Percentiles rank a stretch among this genome's conserved stretches.
Conservation (phyloP, 2,888 invertebrate genomes). For the Harpalus rubripes region DNA sequence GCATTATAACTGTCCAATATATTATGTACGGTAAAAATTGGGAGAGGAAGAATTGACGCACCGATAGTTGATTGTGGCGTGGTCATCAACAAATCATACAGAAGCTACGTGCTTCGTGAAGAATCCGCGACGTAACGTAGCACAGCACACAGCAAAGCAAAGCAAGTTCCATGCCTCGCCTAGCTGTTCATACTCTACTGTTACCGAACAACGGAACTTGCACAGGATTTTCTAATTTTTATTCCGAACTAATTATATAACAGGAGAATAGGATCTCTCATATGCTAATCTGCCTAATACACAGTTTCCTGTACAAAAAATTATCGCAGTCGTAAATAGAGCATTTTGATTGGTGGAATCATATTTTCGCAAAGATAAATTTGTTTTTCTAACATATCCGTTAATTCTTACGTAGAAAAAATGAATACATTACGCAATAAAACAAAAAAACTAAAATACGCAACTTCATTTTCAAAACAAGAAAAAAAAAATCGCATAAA, state of each 20-base stretch:
- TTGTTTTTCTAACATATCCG: slow-evolving; percentile 4
- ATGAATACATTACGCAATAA: slow-evolving; percentile 27
- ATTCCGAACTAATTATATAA: slow-evolving; percentile 37
- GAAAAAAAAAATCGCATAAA: slow-evolving; percentile 10
- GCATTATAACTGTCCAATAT: no score
- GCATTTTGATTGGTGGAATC: background rate
- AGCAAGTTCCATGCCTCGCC: slow-evolving; percentile 10
- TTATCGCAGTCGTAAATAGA: slow-evolving; percentile 4
- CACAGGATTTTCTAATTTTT: slow-evolving; percentile 23
- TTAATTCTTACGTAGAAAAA: background rate
- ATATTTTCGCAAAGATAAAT: slow-evolving; percentile 9
- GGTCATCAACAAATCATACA: slow-evolving; percentile 64
- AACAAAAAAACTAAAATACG: slow-evolving; percentile 33
- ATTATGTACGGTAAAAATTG: background rate
- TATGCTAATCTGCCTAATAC: slow-evolving; percentile 35
- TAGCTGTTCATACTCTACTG: slow-evolving; percentile 42
- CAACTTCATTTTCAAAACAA: slow-evolving; percentile 32
- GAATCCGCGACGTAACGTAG: slow-evolving; percentile 19
- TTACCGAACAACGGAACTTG: slow-evolving; percentile 46
- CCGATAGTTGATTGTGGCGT: slow-evolving; percentile 14
- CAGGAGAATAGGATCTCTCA: slow-evolving; percentile 9
- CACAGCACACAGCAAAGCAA: no score
- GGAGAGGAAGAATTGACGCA: background rate
- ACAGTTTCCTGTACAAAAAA: slow-evolving; percentile 19
- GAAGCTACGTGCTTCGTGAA: slow-evolving; percentile 34